These are phyloP conservation scores for Labeo calbasu DNA, from an alignment of 2,797 vertebrate genomes.

Conservation along the genomic window DNA sequence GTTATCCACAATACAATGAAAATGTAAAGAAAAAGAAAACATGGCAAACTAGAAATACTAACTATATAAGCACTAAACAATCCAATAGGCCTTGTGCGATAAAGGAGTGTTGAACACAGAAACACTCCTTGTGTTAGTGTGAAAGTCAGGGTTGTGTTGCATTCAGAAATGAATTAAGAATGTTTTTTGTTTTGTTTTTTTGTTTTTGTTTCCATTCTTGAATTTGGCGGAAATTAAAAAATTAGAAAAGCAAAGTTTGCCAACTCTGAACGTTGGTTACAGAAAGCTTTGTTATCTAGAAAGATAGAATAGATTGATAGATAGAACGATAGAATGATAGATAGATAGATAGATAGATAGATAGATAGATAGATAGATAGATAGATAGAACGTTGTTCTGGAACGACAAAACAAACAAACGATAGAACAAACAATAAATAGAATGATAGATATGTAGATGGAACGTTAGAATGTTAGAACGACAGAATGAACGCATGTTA, in stretches of 20 bases:
- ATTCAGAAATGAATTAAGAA: not conserved
- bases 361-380: not conserved
- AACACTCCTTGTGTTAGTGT: slow-evolving; percentile 27
- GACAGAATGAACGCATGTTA: not conserved
- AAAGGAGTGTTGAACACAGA: slow-evolving; percentile 40
- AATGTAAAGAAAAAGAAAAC: slow-evolving; percentile 45
- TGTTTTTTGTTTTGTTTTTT: not conserved
- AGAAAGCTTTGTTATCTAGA: not conserved
- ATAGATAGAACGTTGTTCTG: not conserved
- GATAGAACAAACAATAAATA: not conserved
- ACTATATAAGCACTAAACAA: slow-evolving; percentile 50
- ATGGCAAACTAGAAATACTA: slow-evolving; percentile 46
- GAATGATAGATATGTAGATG: not conserved
- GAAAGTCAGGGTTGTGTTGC: slow-evolving; percentile 14
- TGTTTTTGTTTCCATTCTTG: not conserved
- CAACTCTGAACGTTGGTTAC: not conserved
- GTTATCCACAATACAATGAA: slow-evolving; percentile 48
- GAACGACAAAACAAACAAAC: not conserved
- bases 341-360: not conserved
- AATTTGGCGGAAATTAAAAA: not conserved
- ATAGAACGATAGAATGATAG: not conserved
- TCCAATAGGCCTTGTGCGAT: slow-evolving; percentile 62
- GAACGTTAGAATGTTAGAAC: not conserved
- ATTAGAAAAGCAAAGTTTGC: not conserved
- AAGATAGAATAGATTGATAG: not conserved